phyloP scores from a whole-genome alignment of 2,888 invertebrate species.

The Drosophila subsilvestris region DNA sequence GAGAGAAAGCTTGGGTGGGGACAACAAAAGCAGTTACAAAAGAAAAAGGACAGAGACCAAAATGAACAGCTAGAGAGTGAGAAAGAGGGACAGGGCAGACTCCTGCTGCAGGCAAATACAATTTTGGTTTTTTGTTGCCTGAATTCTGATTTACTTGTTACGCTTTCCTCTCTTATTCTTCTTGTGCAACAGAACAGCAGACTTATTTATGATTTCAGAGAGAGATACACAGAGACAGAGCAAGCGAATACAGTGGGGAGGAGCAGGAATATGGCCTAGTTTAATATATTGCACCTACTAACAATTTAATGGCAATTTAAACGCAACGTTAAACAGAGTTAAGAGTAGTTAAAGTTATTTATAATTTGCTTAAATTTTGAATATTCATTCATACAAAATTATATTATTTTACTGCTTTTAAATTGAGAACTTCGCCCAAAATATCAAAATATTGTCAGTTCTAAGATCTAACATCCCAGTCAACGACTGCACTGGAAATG shows the following conservation, averaged over 20 bases:
- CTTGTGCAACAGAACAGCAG: conserved; percentile 11
- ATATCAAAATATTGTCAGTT: too few species aligned
- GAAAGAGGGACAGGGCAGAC: neutral
- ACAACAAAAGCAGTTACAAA: conserved; percentile 25
- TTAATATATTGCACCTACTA: neutral
- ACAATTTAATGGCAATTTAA: neutral
- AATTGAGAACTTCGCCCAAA: too few species aligned
- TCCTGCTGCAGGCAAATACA: conserved; percentile 1
- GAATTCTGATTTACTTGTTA: conserved; percentile 60
- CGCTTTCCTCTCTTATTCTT: conserved; percentile 35
- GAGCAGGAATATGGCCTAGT: neutral
- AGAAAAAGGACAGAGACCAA: conserved; percentile 10
- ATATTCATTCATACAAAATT: neutral
- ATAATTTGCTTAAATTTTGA: neutral
- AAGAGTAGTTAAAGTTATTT: neutral
- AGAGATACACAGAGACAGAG: neutral
- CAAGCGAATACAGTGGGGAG: neutral
- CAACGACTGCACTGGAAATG: too few species aligned
- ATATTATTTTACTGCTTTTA: too few species aligned
- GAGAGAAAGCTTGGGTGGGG: conserved; percentile 36
- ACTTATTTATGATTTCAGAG: conserved; percentile 61
- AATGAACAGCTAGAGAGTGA: neutral
- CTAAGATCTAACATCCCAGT: too few species aligned
- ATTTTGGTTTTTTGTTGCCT: neutral
- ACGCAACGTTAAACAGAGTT: neutral